Evolutionary conservation across 2,113 vertebrate genomes (phyloP).

Genomic region (Zosterops japonicus): DNA sequence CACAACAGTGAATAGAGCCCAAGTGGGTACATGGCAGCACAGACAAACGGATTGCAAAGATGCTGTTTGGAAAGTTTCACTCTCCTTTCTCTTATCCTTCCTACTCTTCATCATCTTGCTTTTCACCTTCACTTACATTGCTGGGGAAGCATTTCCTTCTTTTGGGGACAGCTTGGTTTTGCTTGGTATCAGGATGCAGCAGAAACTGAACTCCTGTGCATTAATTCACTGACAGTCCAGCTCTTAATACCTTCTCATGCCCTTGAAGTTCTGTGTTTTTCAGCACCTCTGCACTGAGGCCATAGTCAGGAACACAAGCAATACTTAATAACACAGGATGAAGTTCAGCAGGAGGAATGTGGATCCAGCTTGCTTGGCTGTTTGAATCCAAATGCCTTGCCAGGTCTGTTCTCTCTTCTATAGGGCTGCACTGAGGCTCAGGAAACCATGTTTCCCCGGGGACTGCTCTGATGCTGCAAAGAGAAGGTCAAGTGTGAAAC

Average conservation of each 20-base stretch:
- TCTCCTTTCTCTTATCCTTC: not conserved
- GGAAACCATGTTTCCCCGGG: not conserved
- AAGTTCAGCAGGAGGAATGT: not conserved
- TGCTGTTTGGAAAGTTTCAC: not conserved
- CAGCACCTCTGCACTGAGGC: not conserved
- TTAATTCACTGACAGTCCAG: not conserved
- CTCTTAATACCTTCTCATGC: not conserved
- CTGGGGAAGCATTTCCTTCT: not conserved
- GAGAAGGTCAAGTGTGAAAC: not conserved
- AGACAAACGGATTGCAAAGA: rapidly evolving
- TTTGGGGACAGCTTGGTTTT: not conserved
- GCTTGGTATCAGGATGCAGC: rapidly evolving
- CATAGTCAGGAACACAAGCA: not conserved
- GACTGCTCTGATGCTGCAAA: not conserved
- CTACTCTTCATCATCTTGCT: not conserved
- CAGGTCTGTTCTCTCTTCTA: not conserved
- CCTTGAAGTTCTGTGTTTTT: not conserved
- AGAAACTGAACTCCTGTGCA: not conserved
- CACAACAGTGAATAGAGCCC: not conserved
- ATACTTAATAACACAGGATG: not conserved
- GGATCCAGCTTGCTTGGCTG: not conserved
- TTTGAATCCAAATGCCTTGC: not conserved
- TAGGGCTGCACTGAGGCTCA: not conserved
- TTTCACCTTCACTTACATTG: not conserved
- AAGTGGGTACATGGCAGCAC: rapidly evolving